A percentile compares a stretch with the other conserved stretches of the same genome.
These are phyloP conservation scores for Gephyroberyx darwinii DNA, from an alignment of 2,797 vertebrate species.

Conservation along the genomic window DNA sequence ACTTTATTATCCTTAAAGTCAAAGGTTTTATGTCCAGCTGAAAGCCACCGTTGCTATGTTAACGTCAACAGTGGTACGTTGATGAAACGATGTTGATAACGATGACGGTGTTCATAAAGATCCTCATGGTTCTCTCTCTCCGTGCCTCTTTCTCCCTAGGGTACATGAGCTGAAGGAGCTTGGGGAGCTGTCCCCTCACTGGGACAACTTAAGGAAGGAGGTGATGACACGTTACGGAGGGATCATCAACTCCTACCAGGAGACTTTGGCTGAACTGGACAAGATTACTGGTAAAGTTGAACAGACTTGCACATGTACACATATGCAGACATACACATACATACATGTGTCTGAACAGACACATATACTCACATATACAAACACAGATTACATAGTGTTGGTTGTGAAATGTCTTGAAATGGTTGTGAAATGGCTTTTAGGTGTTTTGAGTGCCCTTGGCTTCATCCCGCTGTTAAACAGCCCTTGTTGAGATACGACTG, in stretches of 20 bases:
- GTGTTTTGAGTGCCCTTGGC: constrained; percentile 8
- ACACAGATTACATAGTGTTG: not conserved
- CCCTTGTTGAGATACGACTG: constrained; percentile 1
- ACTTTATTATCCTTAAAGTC: not conserved
- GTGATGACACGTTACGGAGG: constrained; percentile 92
- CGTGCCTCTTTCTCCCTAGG: constrained; percentile 73
- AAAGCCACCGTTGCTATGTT: not conserved
- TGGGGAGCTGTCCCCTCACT: constrained; percentile 95
- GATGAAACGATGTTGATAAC: too few relatives aligned
- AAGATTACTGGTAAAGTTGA: constrained; percentile 88
- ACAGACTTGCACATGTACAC: not conserved
- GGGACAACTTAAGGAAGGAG: constrained; percentile 95
- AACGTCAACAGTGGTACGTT: too few relatives aligned
- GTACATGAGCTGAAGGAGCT: constrained; percentile 93
- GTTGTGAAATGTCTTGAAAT: not conserved
- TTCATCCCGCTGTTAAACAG: constrained; percentile 1
- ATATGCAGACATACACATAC: not conserved
- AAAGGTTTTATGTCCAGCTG: not conserved
- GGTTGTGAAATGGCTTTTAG: not conserved
- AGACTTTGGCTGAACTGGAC: constrained; percentile 90
- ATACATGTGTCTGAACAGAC: too few relatives aligned
- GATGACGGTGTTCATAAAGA: too few relatives aligned
- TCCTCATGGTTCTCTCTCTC: constrained; percentile 26
- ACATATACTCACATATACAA: not conserved
- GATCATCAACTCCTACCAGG: constrained; percentile 91